These are phyloP conservation scores for Chaetodon trifasciatus DNA, from an alignment of 2,797 vertebrate species.

Conservation along the genomic window DNA sequence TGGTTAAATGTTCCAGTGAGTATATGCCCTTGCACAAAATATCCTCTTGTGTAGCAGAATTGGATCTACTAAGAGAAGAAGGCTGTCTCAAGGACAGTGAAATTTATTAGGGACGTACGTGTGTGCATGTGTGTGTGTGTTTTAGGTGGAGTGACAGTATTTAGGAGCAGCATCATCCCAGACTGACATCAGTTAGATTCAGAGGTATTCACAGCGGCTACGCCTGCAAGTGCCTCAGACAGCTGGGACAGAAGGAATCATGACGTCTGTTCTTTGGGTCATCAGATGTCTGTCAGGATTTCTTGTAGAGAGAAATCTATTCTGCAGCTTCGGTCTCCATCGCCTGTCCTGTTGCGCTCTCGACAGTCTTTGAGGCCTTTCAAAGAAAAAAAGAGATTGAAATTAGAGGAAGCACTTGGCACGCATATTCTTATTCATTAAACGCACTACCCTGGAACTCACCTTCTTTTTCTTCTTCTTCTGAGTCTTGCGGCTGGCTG, in stretches of 20 bases:
- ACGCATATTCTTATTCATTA: background rate
- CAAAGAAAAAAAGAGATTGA: background rate
- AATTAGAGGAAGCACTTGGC: conserved; percentile 9
- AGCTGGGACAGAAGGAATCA: conserved; percentile 79
- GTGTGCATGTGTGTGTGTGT: conserved; percentile 33
- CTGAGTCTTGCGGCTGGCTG: conserved; percentile 96
- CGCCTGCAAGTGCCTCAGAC: conserved; percentile 77
- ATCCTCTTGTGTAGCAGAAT: conserved; percentile 44
- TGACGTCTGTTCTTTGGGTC: conserved; percentile 82
- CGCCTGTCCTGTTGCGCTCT: conserved; percentile 92
- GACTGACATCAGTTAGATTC: conserved; percentile 80
- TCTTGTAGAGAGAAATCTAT: conserved; percentile 72
- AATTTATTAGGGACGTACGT: conserved; percentile 53
- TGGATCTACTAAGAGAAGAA: conserved; percentile 41
- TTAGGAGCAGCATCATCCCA: conserved; percentile 81
- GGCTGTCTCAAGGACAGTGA: conserved; percentile 62
- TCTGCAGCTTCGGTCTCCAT: conserved; percentile 91
- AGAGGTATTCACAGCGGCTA: conserved; percentile 81
- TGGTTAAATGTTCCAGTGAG: conserved; percentile 54
- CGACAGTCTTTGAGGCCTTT: conserved; percentile 95
- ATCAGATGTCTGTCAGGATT: conserved; percentile 69
- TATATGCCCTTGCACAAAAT: conserved; percentile 50
- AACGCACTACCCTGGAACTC: background rate
- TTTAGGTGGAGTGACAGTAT: conserved; percentile 70
- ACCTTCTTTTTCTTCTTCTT: conserved; percentile 99